These are phyloP conservation scores for Sphinx pinastri DNA, from an alignment of 2,888 invertebrate genomes.

Conservation along the genomic window DNA sequence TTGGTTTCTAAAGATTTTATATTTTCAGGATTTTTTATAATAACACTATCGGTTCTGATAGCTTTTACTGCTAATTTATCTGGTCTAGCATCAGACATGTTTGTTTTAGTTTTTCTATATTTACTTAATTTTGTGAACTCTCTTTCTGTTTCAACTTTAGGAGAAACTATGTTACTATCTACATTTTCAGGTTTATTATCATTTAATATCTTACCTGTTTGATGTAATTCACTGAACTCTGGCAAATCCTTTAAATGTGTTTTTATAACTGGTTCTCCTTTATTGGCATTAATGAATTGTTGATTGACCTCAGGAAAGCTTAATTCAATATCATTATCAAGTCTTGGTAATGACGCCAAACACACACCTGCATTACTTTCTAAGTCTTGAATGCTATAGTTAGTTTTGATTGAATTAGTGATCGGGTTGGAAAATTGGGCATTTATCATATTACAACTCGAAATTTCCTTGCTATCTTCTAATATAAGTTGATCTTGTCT, in stretches of 20 bases:
- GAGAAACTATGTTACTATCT: constrained; percentile 38
- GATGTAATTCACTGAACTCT: constrained; percentile 46
- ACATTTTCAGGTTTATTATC: constrained; percentile 33
- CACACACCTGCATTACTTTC: constrained; percentile 75
- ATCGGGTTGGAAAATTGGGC: constrained; percentile 58
- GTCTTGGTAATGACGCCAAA: constrained; percentile 72
- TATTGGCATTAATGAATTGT: constrained; percentile 79
- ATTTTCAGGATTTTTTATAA: constrained; percentile 79
- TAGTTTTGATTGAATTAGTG: constrained; percentile 57
- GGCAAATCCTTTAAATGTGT: constrained; percentile 51
- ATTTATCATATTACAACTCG: constrained; percentile 73
- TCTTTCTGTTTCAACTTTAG: constrained; percentile 52
- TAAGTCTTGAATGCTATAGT: constrained; percentile 72
- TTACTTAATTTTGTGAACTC: constrained; percentile 70
- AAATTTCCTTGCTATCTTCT: constrained; percentile 48
- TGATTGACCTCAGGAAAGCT: constrained; percentile 80
- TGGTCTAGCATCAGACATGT: constrained; percentile 42
- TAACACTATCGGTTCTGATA: constrained; percentile 74
- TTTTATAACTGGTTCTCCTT: constrained; percentile 53
- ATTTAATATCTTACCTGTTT: constrained; percentile 37
- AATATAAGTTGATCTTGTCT: constrained; percentile 44
- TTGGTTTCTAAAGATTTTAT: constrained; percentile 44
- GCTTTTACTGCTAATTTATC: constrained; percentile 42
- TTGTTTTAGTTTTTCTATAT: constrained; percentile 65
- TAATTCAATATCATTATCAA: constrained; percentile 78